phyloP scores from a whole-genome alignment of 2,888 invertebrate genomes.

The Phalera bucephala region DNA sequence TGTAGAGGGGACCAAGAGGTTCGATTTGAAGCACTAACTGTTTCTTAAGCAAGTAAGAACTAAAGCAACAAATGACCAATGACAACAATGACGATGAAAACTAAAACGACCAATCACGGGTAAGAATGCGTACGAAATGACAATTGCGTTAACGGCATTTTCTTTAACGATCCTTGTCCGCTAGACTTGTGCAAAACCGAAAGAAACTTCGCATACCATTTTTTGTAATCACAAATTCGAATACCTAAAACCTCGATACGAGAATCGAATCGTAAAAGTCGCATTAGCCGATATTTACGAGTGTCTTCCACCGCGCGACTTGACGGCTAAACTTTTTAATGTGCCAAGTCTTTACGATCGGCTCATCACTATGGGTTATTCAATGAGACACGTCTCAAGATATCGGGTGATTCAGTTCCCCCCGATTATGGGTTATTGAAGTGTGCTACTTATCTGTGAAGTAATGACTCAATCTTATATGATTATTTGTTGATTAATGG shows the following conservation, averaged over 20 bases:
- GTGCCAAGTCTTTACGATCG: slow-evolving; percentile 46
- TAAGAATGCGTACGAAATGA: too few relatives aligned
- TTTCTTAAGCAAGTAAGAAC: too few relatives aligned
- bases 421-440: not conserved
- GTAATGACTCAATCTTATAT: not conserved
- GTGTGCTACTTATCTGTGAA: not conserved
- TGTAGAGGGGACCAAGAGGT: too few relatives aligned
- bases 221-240: not conserved
- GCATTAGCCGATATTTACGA: slow-evolving; percentile 53
- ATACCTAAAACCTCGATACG: not conserved
- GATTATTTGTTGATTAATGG: not conserved
- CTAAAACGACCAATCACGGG: too few relatives aligned
- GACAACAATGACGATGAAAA: too few relatives aligned
- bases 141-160: too few relatives aligned
- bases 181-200: too few relatives aligned
- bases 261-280: not conserved
- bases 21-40: too few relatives aligned
- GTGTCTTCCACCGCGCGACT: slow-evolving; percentile 34
- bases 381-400: slow-evolving; percentile 35
- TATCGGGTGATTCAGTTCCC: slow-evolving; percentile 12
- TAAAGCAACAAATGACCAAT: too few relatives aligned
- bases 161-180: too few relatives aligned
- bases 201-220: too few relatives aligned
- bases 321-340: slow-evolving; percentile 60
- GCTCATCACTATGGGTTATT: slow-evolving; percentile 45